Percentiles rank a stretch among this genome's conserved stretches.
phyloP scores from a whole-genome alignment of 2,797 vertebrate species.

The Leucoraja ocellata region DNA sequence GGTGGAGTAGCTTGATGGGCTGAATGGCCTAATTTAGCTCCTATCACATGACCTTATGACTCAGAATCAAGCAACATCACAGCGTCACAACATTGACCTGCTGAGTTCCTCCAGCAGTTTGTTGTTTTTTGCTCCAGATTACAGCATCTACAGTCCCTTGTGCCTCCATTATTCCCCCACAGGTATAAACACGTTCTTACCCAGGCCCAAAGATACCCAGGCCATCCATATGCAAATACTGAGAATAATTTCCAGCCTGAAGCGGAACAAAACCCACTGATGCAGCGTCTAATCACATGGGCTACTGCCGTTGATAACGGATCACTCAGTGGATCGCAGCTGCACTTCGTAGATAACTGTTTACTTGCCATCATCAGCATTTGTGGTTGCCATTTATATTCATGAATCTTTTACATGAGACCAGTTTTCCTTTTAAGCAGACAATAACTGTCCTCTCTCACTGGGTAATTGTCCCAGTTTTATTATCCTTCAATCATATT shows the following conservation, averaged over 20 bases:
- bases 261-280: background rate
- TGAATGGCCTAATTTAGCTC: no score
- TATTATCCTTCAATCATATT: background rate
- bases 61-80: no score
- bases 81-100: no score
- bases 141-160: background rate
- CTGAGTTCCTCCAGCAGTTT: no score
- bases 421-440: background rate
- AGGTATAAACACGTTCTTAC: background rate
- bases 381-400: background rate
- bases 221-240: background rate
- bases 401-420: background rate
- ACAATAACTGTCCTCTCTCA: background rate
- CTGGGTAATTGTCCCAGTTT: background rate
- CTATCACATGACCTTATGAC: no score
- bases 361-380: background rate
- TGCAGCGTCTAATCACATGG: background rate
- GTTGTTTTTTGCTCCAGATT: no score
- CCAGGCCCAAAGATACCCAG: no score
- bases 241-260: background rate
- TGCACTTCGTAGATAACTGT: background rate
- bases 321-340: background rate
- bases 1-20: no score
- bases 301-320: background rate
- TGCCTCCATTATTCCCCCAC: background rate